Conservation (phyloP, 1,140 invertebrate species). For the Drosophila baimaii region DNA sequence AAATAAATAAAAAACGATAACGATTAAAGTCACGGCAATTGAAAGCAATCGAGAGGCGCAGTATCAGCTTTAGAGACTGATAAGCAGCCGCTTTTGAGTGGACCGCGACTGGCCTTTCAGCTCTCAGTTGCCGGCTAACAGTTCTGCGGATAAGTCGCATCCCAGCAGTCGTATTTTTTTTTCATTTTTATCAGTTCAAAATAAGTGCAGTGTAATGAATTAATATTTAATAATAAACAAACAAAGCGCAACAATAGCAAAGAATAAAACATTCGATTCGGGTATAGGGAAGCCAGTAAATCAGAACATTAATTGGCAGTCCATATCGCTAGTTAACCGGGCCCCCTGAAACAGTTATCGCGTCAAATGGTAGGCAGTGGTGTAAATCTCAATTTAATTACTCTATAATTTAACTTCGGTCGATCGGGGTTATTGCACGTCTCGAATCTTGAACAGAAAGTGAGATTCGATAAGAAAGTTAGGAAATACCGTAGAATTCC, state of each 20-base stretch:
- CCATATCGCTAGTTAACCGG: background rate
- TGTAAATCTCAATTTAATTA: constrained; percentile 41
- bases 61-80: constrained; percentile 29
- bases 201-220: constrained; percentile 14
- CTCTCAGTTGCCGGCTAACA: constrained; percentile 17
- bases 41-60: background rate
- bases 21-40: constrained; percentile 8
- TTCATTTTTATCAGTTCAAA: background rate
- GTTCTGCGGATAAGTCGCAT: constrained; percentile 15
- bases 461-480: constrained; percentile 9
- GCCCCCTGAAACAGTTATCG: constrained; percentile 11
- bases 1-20: constrained; percentile 16
- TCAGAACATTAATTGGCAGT: background rate
- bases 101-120: background rate
- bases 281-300: background rate
- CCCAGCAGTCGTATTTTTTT: background rate
- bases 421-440: background rate
- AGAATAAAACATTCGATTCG: background rate
- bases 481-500: constrained; percentile 1
- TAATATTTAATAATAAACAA: constrained; percentile 7
- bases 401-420: constrained; percentile 27
- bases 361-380: background rate
- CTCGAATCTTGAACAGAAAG: constrained; percentile 3
- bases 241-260: background rate
- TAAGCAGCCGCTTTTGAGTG: constrained; percentile 27